Conservation (phyloP, 2,113 vertebrate species). For the Nibea albiflora region DNA sequence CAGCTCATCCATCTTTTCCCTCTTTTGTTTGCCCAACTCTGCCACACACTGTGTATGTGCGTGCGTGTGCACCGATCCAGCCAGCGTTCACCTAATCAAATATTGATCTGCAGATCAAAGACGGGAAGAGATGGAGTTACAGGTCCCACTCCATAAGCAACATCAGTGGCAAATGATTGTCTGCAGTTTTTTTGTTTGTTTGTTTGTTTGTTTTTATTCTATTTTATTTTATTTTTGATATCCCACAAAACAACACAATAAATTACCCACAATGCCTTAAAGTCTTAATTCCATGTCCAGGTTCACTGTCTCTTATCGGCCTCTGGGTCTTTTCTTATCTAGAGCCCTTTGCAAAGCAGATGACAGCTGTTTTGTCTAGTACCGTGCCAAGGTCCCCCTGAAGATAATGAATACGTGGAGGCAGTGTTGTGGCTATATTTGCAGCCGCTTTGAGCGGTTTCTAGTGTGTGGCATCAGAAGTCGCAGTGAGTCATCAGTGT, state of each 20-base stretch:
- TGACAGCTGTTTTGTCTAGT: slow-evolving; percentile 22
- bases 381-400: slow-evolving; percentile 19
- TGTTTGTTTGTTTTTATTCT: neutral
- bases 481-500: slow-evolving; percentile 57
- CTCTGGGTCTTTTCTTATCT: slow-evolving; percentile 13
- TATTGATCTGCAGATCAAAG: slow-evolving; percentile 64
- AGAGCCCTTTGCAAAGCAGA: slow-evolving; percentile 6
- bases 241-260: slow-evolving; percentile 7
- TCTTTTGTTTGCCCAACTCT: slow-evolving; percentile 6
- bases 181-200: neutral
- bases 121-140: slow-evolving; percentile 19
- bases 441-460: slow-evolving; percentile 44
- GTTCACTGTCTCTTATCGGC: slow-evolving; percentile 30
- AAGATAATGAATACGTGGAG: slow-evolving; percentile 34
- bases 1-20: slow-evolving; percentile 47
- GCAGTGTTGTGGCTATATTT: slow-evolving; percentile 40
- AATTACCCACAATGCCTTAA: neutral
- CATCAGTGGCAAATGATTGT: slow-evolving; percentile 32
- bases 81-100: slow-evolving; percentile 61
- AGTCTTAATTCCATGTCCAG: slow-evolving; percentile 9
- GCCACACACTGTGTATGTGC: slow-evolving; percentile 1
- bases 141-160: slow-evolving; percentile 36
- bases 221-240: neutral
- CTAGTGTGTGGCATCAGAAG: slow-evolving; percentile 52
- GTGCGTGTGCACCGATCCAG: slow-evolving; percentile 23